These are phyloP conservation scores for Aromia moschata DNA, from an alignment of 2,888 invertebrate genomes.

Conservation along the genomic window DNA sequence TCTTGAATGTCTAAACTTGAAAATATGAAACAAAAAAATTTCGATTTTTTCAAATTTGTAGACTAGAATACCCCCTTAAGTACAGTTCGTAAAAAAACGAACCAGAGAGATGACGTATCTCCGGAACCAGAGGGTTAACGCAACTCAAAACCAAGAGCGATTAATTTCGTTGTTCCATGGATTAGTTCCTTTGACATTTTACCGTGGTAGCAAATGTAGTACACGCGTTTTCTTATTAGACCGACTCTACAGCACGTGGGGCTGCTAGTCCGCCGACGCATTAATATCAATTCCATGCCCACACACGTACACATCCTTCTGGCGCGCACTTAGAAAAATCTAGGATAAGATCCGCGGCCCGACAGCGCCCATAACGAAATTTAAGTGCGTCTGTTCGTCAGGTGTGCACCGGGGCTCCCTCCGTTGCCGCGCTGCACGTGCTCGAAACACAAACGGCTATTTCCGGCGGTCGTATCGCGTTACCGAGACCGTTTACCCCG, in stretches of 20 bases:
- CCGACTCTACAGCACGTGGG: conserved; percentile 1
- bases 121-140: no score
- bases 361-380: conserved; percentile 15
- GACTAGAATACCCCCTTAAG: no score
- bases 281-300: conserved; percentile 33
- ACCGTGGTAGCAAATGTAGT: not conserved
- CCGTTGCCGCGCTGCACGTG: conserved; percentile 49
- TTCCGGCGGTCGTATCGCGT: conserved; percentile 50
- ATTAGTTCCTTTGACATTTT: not conserved
- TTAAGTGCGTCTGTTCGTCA: conserved; percentile 40
- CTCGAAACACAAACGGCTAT: conserved; percentile 50
- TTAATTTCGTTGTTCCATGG: no score
- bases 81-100: no score
- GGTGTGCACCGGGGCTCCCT: conserved; percentile 44
- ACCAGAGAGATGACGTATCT: no score
- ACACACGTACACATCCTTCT: conserved; percentile 38
- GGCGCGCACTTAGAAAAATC: conserved; percentile 15
- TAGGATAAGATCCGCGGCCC: conserved; percentile 10
- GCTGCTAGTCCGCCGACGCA: not conserved
- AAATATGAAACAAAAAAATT: no score
- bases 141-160: no score
- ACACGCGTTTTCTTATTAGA: not conserved
- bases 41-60: no score
- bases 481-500: conserved; percentile 36
- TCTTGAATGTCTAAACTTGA: no score